Evolutionary conservation across 2,113 vertebrate genomes (phyloP).

Genomic region (Dascyllus trimaculatus): DNA sequence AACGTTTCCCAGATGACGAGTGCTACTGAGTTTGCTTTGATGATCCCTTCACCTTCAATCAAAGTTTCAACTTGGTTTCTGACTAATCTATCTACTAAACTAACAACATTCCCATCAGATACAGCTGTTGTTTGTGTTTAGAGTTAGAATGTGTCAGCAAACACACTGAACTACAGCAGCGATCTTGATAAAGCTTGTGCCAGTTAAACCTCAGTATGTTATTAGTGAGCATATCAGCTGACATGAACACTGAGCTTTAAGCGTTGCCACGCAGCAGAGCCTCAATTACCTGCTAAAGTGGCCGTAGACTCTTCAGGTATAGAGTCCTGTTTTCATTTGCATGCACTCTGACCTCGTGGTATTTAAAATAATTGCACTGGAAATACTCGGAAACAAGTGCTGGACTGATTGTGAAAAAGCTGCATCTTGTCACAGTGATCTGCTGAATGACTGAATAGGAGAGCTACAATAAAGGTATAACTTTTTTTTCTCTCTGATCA

Average conservation of each 20-base stretch:
- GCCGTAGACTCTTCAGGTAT: neutral
- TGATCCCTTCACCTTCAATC: too few relatives aligned
- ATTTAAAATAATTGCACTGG: conserved; percentile 12
- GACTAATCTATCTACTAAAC: too few relatives aligned
- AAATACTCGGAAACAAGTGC: neutral
- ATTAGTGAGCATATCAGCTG: neutral
- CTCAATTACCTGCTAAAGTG: conserved; percentile 3
- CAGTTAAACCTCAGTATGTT: neutral
- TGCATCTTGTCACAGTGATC: neutral
- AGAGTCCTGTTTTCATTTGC: neutral
- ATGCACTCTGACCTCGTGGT: neutral
- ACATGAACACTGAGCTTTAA: neutral
- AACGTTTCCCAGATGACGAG: too few relatives aligned
- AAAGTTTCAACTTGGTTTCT: too few relatives aligned
- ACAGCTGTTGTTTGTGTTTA: neutral
- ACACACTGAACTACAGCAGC: neutral
- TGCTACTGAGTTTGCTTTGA: too few relatives aligned
- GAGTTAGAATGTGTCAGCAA: neutral
- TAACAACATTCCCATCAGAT: neutral
- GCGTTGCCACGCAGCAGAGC: neutral
- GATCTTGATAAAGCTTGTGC: neutral
- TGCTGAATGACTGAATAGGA: neutral
- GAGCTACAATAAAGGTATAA: neutral
- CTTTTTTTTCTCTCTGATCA: neutral
- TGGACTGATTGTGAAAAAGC: neutral